Evolutionary conservation across 2,888 invertebrate genomes (phyloP).

Genomic region (Hanleya hanleyi): DNA sequence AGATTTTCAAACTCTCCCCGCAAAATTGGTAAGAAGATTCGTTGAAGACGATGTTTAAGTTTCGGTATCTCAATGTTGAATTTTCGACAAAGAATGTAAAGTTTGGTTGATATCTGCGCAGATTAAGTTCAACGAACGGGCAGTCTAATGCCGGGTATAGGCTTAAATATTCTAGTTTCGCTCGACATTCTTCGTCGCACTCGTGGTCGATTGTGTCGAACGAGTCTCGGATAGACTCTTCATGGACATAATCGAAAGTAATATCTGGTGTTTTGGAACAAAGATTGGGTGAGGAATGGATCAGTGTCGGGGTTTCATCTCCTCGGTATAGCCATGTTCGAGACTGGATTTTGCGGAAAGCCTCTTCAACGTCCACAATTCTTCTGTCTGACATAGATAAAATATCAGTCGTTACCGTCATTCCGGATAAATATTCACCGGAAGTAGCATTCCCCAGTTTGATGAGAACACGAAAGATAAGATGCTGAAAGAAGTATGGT

Average conservation of each 20-base stretch:
- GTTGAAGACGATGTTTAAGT: no score
- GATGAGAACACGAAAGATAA: neutral
- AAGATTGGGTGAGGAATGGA: neutral
- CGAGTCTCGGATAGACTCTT: neutral
- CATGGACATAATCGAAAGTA: neutral
- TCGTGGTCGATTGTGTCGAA: neutral
- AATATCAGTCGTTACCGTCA: neutral
- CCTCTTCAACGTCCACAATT: neutral
- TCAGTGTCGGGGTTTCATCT: neutral
- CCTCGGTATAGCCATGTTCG: neutral
- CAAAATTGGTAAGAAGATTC: no score
- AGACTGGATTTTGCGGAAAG: neutral
- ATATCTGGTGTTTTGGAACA: neutral
- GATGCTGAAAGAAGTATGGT: neutral
- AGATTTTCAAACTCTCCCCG: no score
- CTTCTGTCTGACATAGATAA: neutral
- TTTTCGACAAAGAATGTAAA: no score
- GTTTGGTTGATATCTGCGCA: no score
- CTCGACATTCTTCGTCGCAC: neutral
- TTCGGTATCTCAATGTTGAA: no score
- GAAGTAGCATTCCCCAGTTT: neutral
- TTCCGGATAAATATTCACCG: neutral
- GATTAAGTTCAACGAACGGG: neutral
- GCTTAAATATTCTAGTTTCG: neutral
- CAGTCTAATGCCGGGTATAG: neutral